phyloP scores from a whole-genome alignment of 2,113 vertebrate genomes.

The Jaculus jaculus region DNA sequence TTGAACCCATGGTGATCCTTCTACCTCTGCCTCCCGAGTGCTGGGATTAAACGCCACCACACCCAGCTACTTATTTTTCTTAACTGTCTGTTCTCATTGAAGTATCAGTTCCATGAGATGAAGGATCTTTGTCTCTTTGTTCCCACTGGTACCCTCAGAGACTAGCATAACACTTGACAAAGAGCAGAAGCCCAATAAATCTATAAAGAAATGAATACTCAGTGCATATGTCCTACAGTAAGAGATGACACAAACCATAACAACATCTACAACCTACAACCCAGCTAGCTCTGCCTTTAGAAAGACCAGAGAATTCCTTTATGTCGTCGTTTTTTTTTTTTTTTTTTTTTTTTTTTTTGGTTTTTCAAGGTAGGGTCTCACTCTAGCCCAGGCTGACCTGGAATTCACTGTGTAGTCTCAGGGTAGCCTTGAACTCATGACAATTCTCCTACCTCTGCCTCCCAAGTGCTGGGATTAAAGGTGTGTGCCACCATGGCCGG shows the following conservation, averaged over 20 bases:
- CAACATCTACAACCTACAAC: neutral
- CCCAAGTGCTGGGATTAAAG: too few species aligned
- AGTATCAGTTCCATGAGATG: neutral
- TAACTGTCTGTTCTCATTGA: constrained; percentile 2
- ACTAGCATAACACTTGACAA: neutral
- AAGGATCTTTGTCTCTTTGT: neutral
- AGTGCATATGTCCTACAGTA: neutral
- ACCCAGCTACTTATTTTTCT: constrained; percentile 12
- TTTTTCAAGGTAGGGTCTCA: too few species aligned
- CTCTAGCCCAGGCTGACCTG: too few species aligned
- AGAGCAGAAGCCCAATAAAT: constrained; percentile 16
- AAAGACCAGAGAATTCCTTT: neutral
- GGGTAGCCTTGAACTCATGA: too few species aligned
- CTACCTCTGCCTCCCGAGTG: neutral
- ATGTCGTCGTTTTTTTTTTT: neutral
- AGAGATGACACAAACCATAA: neutral
- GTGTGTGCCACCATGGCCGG: too few species aligned
- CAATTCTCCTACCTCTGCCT: too few species aligned
- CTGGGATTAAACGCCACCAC: neutral
- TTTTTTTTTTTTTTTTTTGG: too few species aligned
- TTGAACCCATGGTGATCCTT: neutral
- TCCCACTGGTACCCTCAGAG: constrained; percentile 4
- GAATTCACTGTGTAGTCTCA: too few species aligned
- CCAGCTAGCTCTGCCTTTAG: neutral
- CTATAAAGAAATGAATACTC: neutral